phyloP scores from a whole-genome alignment of 1,140 invertebrate species.

The Nilaparvata lugens region DNA sequence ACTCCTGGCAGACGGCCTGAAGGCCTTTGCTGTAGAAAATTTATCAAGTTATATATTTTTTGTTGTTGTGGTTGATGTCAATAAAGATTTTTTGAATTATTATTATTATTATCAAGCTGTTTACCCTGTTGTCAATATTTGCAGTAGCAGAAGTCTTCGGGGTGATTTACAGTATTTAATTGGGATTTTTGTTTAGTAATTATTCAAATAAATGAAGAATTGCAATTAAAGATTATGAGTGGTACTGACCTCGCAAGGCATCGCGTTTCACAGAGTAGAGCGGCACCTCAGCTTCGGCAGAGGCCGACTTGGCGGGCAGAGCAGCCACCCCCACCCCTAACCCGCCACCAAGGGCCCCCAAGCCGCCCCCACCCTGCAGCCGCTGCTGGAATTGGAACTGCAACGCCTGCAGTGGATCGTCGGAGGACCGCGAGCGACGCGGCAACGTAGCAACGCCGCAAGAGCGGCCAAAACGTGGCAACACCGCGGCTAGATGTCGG shows the following conservation, averaged over 20 bases:
- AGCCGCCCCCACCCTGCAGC: conserved; percentile 18
- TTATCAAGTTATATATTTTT: no score
- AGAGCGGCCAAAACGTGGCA: background rate
- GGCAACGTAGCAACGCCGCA: conserved; percentile 43
- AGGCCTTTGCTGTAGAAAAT: no score
- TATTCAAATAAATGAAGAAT: no score
- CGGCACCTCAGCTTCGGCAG: conserved; percentile 63
- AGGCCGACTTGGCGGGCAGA: conserved; percentile 55
- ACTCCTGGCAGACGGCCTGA: no score
- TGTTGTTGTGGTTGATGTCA: no score
- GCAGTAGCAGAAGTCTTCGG: no score
- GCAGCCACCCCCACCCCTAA: conserved; percentile 56
- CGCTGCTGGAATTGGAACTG: conserved; percentile 59
- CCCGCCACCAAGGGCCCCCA: conserved; percentile 50
- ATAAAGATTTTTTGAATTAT: no score
- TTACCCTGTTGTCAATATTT: no score
- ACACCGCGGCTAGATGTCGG: conserved; percentile 32
- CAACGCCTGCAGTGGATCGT: conserved; percentile 59
- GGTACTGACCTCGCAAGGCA: background rate
- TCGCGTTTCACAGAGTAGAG: conserved; percentile 26
- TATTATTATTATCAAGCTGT: no score
- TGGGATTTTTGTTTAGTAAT: no score
- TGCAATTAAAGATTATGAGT: no score
- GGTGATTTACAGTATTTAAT: no score
- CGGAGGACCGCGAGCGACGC: conserved; percentile 63